Base-by-base conservation (phyloP, 2,797 vertebrate genomes). In the Amniataba percoides region DNA sequence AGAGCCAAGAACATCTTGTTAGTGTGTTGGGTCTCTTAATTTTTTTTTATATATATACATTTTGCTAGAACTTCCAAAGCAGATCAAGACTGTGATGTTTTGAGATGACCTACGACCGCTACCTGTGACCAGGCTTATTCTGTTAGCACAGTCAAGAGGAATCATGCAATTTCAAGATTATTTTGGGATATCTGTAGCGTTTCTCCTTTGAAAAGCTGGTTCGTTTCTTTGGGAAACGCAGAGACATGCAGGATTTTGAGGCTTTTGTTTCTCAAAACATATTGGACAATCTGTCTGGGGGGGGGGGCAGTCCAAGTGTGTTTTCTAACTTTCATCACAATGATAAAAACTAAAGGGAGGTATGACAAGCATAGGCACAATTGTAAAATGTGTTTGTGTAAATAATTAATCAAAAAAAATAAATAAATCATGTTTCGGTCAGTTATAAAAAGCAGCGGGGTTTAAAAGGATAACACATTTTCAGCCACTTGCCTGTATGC, bases 41-140 rank as follows among this genome's bases (percentile, higher is more conserved):
- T 71, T 60, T 65, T 49, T 63, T 49, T 21, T 36, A 67, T n/a
- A n/a, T n/a, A n/a, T n/a, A n/a, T n/a, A 69, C 39, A n/a, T 61
- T 74, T 84, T 73, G 90, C 90, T 93, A 91, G 88, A 86, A 59
- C 69, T 87, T 82, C 93, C 90, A 93, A 94, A 93, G 90, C 65
- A 67, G 81, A 72, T 80, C 31, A 63, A 81, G 71, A 82, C 76
- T 74, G 63, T 77, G 39, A 82, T 78, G 48, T 76, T 86, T 65
- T 71, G 58, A 85, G 73, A 67, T 13, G 25, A 74, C 57, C 53
- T 60, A 21, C 0, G 46, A 80, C 79, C 42, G 19, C 52, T 73
- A 71, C 78, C 67, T 53, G 80, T 86, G 75, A 88, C 56, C 60
- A 77, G 39, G 57, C 52, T 60, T 15, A 18, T 69, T 77, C 57